Base-by-base conservation (phyloP, 2,797 vertebrate genomes). In the Sciaenops ocellatus region DNA sequence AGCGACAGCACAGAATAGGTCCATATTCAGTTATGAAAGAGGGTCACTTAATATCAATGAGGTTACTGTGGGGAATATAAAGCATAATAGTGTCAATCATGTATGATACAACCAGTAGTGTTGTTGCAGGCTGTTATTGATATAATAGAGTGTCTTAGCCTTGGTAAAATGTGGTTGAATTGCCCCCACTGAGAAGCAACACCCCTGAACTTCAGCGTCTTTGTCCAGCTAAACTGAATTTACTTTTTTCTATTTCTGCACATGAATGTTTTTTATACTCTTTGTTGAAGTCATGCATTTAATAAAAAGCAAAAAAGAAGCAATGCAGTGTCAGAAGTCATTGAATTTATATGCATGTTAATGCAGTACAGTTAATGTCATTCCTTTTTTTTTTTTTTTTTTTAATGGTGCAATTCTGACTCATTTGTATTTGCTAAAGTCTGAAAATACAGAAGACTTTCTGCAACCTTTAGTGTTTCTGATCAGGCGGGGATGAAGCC, bases 391-490 rank as follows among this genome's bases (percentile, higher is more conserved):
- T 6, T 30, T 34, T 28, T 28, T 28, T 34, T 34, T 38, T 30
- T 5, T 57, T 10, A 46, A 30, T 24, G 16, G 6, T 22, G 22
- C 22, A 15, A 28, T 41, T 62, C 48, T 22, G 66, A 55, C 66
- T 47, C 7, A 6, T 59, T 16, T 34, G 69, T 44, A 28, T 47
- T 52, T 20, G 30, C 6, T 22, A 5, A 22, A 47, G 20, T 73
- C 20, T 47, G 56, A 34, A 54, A 65, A 9, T 44, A 73, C 22
- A 26, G 20, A 17, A 15, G 16, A 61, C 6, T 74, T 54, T 69
- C 55, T 52, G 17, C 12, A 46, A 76, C 30, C 61, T 69, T 65
- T 51, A 57, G 38, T 71, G 46, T 66, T 44, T 51, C 44, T 26
- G 26, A 64, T 64, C 47, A 60, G 47, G 15, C 55, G 28, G 41